Conservation (phyloP, 2,797 vertebrate species). For the Helicolenus hilgendorfi region DNA sequence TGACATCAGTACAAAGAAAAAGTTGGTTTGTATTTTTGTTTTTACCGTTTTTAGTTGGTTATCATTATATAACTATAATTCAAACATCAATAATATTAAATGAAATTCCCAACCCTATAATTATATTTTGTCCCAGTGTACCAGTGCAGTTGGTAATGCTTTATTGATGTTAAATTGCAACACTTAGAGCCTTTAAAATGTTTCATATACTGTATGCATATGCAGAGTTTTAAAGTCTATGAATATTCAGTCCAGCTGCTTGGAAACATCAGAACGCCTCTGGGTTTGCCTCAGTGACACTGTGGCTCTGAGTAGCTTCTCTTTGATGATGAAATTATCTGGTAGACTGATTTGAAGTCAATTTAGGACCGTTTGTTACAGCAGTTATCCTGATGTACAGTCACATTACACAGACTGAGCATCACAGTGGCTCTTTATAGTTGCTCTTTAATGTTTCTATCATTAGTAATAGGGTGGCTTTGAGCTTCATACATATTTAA, state of each 20-base stretch:
- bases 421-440: background rate
- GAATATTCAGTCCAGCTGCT: background rate
- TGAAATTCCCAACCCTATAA: background rate
- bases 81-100: background rate
- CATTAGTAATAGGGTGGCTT: background rate
- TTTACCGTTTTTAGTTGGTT: background rate
- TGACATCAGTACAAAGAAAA: background rate
- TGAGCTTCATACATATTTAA: constrained; percentile 13
- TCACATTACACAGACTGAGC: background rate
- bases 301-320: background rate
- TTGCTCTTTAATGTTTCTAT: background rate
- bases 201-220: background rate
- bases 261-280: background rate
- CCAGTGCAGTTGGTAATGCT: background rate
- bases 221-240: background rate
- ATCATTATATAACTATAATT: background rate
- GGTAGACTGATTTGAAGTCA: background rate
- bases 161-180: background rate
- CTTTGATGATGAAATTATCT: background rate
- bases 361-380: background rate
- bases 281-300: background rate
- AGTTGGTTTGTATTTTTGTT: background rate
- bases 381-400: background rate
- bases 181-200: background rate
- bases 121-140: no score